Conservation (phyloP, 2,888 invertebrate genomes). For the Scaptomyza cyrtandrae region DNA sequence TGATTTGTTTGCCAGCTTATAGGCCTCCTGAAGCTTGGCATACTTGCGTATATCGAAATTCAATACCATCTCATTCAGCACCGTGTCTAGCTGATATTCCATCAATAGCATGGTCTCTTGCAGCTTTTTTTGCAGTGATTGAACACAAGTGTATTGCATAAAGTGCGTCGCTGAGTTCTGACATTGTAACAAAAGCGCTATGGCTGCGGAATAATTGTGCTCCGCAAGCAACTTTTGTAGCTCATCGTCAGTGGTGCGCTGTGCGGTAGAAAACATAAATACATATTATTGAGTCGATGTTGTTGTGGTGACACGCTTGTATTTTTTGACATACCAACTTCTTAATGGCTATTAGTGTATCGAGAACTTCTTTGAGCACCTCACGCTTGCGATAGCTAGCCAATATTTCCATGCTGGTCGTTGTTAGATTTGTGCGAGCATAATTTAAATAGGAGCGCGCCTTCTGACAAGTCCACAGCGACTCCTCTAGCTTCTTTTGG, state of each 20-base stretch:
- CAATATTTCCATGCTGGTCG: constrained; percentile 94
- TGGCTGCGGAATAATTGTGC: constrained; percentile 95
- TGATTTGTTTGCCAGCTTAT: constrained; percentile 94
- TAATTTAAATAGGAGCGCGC: constrained; percentile 90
- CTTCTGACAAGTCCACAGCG: constrained; percentile 89
- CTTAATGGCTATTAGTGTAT: constrained; percentile 92
- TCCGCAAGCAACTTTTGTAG: constrained; percentile 92
- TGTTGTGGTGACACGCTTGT: background rate
- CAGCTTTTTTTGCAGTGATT: constrained; percentile 92
- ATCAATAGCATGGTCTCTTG: constrained; percentile 96
- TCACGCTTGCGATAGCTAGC: constrained; percentile 96
- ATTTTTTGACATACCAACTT: constrained; percentile 85
- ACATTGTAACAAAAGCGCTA: constrained; percentile 94
- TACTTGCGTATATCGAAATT: constrained; percentile 93
- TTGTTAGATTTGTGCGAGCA: constrained; percentile 92
- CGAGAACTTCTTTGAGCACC: constrained; percentile 91
- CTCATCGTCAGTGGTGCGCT: constrained; percentile 90
- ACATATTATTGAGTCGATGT: too few relatives aligned
- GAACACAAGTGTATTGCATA: constrained; percentile 95
- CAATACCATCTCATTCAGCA: constrained; percentile 89
- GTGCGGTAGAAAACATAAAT: background rate
- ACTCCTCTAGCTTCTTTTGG: constrained; percentile 88
- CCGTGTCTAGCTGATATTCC: constrained; percentile 95
- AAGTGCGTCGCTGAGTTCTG: constrained; percentile 93
- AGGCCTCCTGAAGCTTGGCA: constrained; percentile 93